Base-by-base conservation (phyloP, 1,140 invertebrate species). In the Arion vulgaris region DNA sequence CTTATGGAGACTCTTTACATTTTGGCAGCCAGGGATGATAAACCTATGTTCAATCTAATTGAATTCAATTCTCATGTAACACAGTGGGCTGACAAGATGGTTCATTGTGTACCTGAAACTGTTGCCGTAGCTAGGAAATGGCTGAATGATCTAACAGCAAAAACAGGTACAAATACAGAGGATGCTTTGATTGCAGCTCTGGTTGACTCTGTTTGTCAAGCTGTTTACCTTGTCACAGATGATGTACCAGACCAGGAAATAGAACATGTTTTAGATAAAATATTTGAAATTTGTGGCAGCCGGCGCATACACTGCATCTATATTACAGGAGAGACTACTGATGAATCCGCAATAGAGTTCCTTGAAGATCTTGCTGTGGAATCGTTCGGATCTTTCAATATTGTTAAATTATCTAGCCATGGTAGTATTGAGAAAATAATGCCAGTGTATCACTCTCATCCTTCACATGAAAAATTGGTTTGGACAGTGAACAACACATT, bases 11-110 rank as follows among this genome's bases (percentile, higher is more conserved):
- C 88, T 38, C 83, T 93, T 15, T 38, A 83, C 0, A 90, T 91
- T 80, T 87, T 88, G 69, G 89, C 90, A 13, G 73, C 83, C 41
- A 81, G 86, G 34, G 69, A 86, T n/a, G 83, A 85, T 51, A 82
- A 85, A 38, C 81, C 86, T 1, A 83, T 84, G 73, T 93, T 93
- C 74, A 93, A 93, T 83, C 84, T 93, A 23, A 88, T 92, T 45
- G 91, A 92, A 73, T 93, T 92, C 83, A 93, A 90, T 80, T 90
- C 90, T 5, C 87, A 91, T 68, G 90, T 93, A 7, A 90, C 88
- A 34, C 90, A 91, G 85, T 93, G 92, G 92, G 87, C 92, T 23
- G 92, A 92, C 75, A 90, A 91, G 78, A 87, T 92, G 87, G 92
- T 93, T 26, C 87, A 89, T 57, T 92, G 91, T 87, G 90, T 88